Conservation (phyloP, 1,140 invertebrate species). For the Varroa destructor region DNA sequence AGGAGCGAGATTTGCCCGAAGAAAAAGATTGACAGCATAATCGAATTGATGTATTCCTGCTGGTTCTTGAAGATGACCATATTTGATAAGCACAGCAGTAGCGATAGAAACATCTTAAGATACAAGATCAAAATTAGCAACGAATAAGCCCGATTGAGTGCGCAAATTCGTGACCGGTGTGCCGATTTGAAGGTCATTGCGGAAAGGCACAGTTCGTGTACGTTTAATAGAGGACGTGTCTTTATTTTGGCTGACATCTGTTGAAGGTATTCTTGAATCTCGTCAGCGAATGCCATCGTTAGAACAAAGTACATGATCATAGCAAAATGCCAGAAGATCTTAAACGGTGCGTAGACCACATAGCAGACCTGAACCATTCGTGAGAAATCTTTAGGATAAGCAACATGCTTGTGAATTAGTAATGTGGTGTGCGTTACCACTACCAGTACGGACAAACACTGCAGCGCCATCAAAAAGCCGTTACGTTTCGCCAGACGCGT, state of each 20-base stretch:
- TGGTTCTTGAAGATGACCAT: slow-evolving; percentile 2
- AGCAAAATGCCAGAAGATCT: slow-evolving; percentile 6
- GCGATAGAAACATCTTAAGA: slow-evolving; percentile 3
- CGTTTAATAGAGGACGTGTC: neutral
- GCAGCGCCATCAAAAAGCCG: neutral
- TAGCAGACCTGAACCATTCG: neutral
- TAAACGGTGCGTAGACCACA: slow-evolving; percentile 3
- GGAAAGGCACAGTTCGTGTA: neutral
- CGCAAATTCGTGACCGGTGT: neutral
- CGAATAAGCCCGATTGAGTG: neutral
- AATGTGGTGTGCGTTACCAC: neutral
- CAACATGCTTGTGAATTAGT: neutral
- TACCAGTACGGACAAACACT: neutral
- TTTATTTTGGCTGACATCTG: neutral
- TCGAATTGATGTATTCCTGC: slow-evolving; percentile 1
- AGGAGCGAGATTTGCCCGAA: neutral
- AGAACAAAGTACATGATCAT: neutral
- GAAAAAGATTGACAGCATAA: neutral
- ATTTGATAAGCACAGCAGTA: neutral
- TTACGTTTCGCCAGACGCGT: neutral
- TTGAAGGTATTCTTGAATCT: neutral
- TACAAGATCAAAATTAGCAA: neutral
- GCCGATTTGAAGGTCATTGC: neutral
- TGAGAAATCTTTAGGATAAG: slow-evolving; percentile 3
- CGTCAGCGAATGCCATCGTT: neutral